These are phyloP conservation scores for Aleiodes sp. DNA, from an alignment of 1,140 invertebrate genomes.

Conservation along the genomic window DNA sequence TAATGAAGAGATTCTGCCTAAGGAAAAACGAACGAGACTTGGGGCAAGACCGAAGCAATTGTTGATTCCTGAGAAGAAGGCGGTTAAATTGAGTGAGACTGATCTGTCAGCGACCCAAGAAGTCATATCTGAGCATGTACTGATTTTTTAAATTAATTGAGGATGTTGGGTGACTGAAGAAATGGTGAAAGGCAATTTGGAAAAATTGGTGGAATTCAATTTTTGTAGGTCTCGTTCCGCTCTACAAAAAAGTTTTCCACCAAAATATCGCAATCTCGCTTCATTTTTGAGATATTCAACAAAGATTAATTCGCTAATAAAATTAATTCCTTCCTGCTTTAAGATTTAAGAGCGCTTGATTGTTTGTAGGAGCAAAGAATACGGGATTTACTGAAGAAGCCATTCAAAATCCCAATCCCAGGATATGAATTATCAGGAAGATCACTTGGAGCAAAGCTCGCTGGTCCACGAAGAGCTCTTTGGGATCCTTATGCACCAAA, in stretches of 20 bases:
- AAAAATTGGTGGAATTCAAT: no score
- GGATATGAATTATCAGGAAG: conserved; percentile 85
- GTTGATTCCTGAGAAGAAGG: conserved; percentile 52
- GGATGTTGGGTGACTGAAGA: no score
- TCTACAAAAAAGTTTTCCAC: no score
- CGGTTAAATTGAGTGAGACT: conserved; percentile 51
- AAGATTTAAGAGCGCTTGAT: conserved; percentile 28
- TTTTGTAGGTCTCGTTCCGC: no score
- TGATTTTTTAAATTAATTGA: no score
- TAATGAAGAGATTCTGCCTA: conserved; percentile 33
- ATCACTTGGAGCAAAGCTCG: conserved; percentile 78
- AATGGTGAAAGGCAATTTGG: no score
- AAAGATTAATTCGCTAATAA: no score
- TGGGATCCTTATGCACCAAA: conserved; percentile 95
- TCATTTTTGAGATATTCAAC: no score
- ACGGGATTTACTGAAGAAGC: conserved; percentile 82
- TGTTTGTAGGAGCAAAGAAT: conserved; percentile 79
- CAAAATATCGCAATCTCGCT: no score
- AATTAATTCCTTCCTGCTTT: no score
- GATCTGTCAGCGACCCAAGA: conserved; percentile 51
- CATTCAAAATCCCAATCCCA: conserved; percentile 94
- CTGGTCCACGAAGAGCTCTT: conserved; percentile 77
- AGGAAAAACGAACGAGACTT: conserved; percentile 45
- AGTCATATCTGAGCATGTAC: conserved; percentile 63
- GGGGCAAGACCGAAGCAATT: conserved; percentile 48